Conservation (phyloP, 1,140 invertebrate genomes). For the Heliconius eleuchia region DNA sequence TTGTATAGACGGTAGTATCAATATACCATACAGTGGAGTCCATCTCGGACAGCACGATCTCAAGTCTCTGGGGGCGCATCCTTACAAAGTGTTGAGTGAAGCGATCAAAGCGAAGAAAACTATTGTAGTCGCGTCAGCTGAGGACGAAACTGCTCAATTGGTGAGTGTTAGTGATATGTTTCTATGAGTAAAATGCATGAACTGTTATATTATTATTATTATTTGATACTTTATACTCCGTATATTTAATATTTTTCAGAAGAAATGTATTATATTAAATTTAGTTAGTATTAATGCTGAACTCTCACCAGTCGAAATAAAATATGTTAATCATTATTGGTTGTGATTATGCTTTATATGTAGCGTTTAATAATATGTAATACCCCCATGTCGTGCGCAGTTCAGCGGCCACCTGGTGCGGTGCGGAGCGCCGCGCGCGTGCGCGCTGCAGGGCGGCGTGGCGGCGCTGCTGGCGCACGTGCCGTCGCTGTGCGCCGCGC, state of each 20-base stretch:
- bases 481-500: conserved; percentile 79
- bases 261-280: no score
- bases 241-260: no score
- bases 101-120: conserved; percentile 81
- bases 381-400: conserved; percentile 74
- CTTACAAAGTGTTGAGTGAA: conserved; percentile 81
- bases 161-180: conserved; percentile 77
- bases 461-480: conserved; percentile 84
- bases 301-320: no score
- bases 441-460: conserved; percentile 88
- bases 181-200: no score
- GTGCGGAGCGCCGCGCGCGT: conserved; percentile 85
- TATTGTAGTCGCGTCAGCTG: conserved; percentile 90
- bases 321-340: no score
- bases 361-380: not conserved
- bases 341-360: no score
- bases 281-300: no score
- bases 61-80: conserved; percentile 84
- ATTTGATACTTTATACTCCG: no score
- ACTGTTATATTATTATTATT: no score
- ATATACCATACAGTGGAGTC: conserved; percentile 91
- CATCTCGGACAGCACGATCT: conserved; percentile 85
- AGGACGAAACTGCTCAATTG: conserved; percentile 88
- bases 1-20: conserved; percentile 90
- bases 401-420: conserved; percentile 88